A percentile compares a stretch with the other conserved stretches of the same genome.
Evolutionary conservation across 2,888 invertebrate genomes (phyloP).

Genomic region (Pachymerium ferrugineum): DNA sequence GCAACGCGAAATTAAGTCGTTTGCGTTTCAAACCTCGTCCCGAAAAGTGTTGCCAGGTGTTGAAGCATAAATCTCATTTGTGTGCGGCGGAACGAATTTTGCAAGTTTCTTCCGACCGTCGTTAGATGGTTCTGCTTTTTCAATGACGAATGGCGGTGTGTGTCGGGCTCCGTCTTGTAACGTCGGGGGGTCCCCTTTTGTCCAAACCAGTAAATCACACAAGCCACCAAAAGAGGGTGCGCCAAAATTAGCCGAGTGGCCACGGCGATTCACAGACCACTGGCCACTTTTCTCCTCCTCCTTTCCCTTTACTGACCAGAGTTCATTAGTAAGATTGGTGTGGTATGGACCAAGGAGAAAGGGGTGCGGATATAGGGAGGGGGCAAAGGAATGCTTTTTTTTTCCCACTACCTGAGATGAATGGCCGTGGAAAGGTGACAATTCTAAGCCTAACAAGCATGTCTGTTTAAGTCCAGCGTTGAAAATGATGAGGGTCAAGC

Average conservation of each 20-base stretch:
- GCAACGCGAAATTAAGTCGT: background rate
- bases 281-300: constrained; percentile 2
- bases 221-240: background rate
- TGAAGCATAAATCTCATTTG: constrained; percentile 10
- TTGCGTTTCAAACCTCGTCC: background rate
- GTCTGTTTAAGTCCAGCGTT: background rate
- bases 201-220: constrained; percentile 4
- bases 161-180: background rate
- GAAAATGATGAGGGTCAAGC: too few species aligned
- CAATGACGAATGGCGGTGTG: background rate
- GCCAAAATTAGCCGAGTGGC: constrained; percentile 13
- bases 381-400: background rate
- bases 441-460: constrained; percentile 12
- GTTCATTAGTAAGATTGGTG: constrained; percentile 15
- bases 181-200: constrained; percentile 7
- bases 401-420: background rate
- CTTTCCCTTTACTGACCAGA: background rate
- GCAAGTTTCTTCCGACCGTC: background rate
- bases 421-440: constrained; percentile 8
- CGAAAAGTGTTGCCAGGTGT: constrained; percentile 9
- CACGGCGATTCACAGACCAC: constrained; percentile 8
- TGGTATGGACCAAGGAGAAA: constrained; percentile 14
- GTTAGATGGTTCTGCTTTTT: background rate
- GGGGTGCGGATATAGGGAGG: background rate
- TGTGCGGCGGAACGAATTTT: background rate